Percentiles rank a stretch among this genome's conserved stretches.
phyloP scores from a whole-genome alignment of 2,797 vertebrate genomes.

The Lophotriccus pileatus region DNA sequence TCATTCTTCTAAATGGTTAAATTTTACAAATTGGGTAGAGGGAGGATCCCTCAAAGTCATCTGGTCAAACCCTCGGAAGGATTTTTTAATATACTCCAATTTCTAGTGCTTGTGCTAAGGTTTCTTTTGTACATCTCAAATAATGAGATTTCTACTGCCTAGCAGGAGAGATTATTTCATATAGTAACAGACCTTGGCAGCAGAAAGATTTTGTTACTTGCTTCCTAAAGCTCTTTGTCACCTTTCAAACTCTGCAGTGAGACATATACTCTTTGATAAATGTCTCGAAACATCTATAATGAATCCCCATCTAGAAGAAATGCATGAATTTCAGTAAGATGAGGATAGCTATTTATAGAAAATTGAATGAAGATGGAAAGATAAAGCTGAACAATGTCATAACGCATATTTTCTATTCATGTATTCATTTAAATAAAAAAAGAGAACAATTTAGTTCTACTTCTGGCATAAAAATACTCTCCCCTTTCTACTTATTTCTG shows the following conservation, averaged over 20 bases:
- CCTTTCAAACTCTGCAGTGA: conserved; percentile 13
- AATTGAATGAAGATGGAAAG: not conserved
- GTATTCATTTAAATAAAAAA: not conserved
- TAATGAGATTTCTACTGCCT: conserved; percentile 5
- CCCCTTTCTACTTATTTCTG: not conserved
- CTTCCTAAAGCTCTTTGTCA: conserved; percentile 36
- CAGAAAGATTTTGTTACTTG: conserved; percentile 25
- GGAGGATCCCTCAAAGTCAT: not conserved
- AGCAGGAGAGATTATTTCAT: conserved; percentile 6
- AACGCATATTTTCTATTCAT: not conserved
- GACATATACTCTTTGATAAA: conserved; percentile 9
- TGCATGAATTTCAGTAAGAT: not conserved
- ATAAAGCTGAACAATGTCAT: not conserved
- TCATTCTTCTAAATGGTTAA: not conserved
- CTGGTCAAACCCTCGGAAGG: not conserved
- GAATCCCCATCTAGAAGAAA: not conserved
- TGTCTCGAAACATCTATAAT: not conserved
- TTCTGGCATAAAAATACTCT: not conserved
- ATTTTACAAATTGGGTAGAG: not conserved
- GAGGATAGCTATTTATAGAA: not conserved
- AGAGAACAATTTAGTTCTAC: not conserved
- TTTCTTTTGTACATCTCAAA: not conserved
- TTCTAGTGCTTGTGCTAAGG: not conserved
- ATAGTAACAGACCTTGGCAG: not conserved
- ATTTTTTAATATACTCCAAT: not conserved